phyloP scores from a whole-genome alignment of 2,888 invertebrate genomes.

The Sturmia bella region DNA sequence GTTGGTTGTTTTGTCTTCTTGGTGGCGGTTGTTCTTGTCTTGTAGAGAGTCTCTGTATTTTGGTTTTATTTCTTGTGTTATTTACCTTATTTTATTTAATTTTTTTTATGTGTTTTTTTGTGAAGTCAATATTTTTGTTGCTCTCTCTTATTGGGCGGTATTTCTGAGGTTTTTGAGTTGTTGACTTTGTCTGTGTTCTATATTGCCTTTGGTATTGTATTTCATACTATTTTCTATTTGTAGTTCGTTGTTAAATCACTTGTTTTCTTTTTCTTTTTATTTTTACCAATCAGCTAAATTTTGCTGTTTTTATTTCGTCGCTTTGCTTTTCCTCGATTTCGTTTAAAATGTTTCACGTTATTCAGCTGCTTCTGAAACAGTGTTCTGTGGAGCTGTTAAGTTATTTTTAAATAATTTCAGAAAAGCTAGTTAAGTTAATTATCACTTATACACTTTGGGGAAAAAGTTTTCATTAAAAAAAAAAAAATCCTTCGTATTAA shows the following conservation, averaged over 20 bases:
- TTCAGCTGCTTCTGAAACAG: no score
- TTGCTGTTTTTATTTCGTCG: background rate
- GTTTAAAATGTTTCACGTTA: no score
- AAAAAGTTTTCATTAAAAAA: no score
- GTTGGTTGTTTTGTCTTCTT: constrained; percentile 47
- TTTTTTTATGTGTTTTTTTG: constrained; percentile 26
- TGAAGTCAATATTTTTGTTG: constrained; percentile 21
- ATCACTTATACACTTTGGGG: no score
- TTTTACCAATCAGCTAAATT: background rate
- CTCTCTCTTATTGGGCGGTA: constrained; percentile 65
- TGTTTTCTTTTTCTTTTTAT: background rate
- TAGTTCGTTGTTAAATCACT: constrained; percentile 32
- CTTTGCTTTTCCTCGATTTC: background rate
- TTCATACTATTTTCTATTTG: constrained; percentile 13
- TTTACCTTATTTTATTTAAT: no score
- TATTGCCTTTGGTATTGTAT: background rate
- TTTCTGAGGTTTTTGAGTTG: constrained; percentile 56
- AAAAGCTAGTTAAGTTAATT: no score
- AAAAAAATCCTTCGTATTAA: no score
- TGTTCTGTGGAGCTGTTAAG: no score
- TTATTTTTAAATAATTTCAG: no score
- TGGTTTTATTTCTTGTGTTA: constrained; percentile 40
- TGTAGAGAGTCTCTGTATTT: constrained; percentile 44
- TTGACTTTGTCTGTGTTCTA: constrained; percentile 20
- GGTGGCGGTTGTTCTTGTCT: constrained; percentile 53